phyloP scores from a whole-genome alignment of 2,888 invertebrate species.

The Exephanes ischioxanthus region DNA sequence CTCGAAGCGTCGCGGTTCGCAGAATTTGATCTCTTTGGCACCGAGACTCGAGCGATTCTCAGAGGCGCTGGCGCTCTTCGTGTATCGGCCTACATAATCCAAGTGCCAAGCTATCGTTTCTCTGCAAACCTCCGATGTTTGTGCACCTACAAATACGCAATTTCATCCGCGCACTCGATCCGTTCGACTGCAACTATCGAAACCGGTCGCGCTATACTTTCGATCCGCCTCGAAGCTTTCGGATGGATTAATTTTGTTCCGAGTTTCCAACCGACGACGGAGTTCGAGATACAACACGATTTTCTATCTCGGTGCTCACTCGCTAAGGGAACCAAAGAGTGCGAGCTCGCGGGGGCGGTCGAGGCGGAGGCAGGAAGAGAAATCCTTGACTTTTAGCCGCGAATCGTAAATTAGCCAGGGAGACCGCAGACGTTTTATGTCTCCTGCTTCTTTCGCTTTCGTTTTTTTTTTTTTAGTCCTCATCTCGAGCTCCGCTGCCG shows the following conservation, averaged over 20 bases:
- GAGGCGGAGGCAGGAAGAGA: conserved; percentile 54
- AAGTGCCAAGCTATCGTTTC: conserved; percentile 74
- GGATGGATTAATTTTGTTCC: no score
- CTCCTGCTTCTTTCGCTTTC: conserved; percentile 18
- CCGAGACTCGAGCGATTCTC: conserved; percentile 74
- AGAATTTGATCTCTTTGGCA: conserved; percentile 81
- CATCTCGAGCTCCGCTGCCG: conserved; percentile 1
- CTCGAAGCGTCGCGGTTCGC: conserved; percentile 71
- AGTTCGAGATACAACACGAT: no score
- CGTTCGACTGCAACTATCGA: not conserved
- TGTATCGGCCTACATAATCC: conserved; percentile 74
- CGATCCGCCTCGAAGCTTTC: not conserved
- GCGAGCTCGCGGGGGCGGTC: conserved; percentile 35
- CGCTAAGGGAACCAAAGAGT: not conserved
- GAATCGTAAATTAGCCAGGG: conserved; percentile 73
- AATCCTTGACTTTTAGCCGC: conserved; percentile 75
- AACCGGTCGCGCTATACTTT: not conserved
- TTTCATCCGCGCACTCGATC: not conserved
- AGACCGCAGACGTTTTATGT: conserved; percentile 71
- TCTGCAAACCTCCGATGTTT: conserved; percentile 37
- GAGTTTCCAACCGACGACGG: no score
- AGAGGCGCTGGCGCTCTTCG: conserved; percentile 79
- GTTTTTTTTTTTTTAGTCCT: conserved; percentile 18
- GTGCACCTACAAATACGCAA: not conserved
- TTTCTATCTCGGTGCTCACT: no score